These are phyloP conservation scores for Pilophorus perplexus DNA, from an alignment of 2,888 invertebrate species.

Conservation along the genomic window DNA sequence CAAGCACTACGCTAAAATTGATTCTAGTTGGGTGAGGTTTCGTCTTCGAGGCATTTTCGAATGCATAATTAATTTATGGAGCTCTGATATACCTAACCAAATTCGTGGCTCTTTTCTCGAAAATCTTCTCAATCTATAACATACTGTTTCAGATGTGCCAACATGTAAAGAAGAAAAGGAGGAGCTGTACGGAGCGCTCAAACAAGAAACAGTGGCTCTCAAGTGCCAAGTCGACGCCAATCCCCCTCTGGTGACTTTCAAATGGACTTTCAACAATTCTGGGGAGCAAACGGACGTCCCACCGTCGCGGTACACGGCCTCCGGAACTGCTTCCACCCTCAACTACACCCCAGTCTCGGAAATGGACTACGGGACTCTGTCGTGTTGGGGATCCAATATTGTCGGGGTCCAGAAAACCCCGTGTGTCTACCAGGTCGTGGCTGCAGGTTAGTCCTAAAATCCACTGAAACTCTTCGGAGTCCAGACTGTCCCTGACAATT, in stretches of 20 bases:
- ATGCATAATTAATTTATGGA: no score
- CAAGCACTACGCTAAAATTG: no score
- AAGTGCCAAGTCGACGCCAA: conserved; percentile 86
- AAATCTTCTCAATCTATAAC: no score
- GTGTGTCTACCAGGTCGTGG: conserved; percentile 81
- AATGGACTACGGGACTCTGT: conserved; percentile 84
- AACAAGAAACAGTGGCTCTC: conserved; percentile 81
- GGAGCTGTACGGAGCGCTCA: conserved; percentile 80
- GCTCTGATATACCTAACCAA: no score
- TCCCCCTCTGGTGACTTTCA: conserved; percentile 79
- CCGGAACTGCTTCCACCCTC: conserved; percentile 67
- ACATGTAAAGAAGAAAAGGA: conserved; percentile 74
- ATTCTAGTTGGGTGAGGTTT: no score
- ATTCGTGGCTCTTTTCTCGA: no score
- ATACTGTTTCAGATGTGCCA: conserved; percentile 62
- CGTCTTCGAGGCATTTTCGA: no score
- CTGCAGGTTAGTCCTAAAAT: no score
- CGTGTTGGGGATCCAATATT: conserved; percentile 80
- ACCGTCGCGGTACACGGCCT: conserved; percentile 63
- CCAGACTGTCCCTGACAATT: no score
- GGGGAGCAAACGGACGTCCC: conserved; percentile 80
- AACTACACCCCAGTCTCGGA: conserved; percentile 84
- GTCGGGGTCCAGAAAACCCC: conserved; percentile 81
- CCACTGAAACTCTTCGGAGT: no score
- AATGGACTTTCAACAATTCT: conserved; percentile 91